A percentile compares a stretch with the other conserved stretches of the same genome.
These are phyloP conservation scores for Pterobdella sp. DNA, from an alignment of 2,888 invertebrate species.

Conservation along the genomic window DNA sequence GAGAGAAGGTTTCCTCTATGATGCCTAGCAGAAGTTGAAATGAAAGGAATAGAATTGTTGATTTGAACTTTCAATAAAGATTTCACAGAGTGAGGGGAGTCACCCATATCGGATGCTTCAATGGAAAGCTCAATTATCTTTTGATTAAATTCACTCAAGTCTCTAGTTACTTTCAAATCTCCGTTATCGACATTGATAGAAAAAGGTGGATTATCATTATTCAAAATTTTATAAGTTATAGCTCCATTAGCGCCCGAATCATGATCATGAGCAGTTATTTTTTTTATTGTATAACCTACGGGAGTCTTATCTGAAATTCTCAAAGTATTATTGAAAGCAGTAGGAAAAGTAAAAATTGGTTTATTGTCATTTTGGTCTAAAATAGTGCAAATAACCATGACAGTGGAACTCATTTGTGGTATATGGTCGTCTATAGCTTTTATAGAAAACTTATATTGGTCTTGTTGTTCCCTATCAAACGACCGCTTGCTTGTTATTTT, in stretches of 20 bases:
- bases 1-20: constrained; percentile 20
- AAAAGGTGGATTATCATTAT: constrained; percentile 14
- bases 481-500: constrained; percentile 28
- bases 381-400: constrained; percentile 32
- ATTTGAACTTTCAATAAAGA: constrained; percentile 31
- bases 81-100: constrained; percentile 7
- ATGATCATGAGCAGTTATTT: constrained; percentile 31
- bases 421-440: constrained; percentile 27
- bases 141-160: constrained; percentile 21
- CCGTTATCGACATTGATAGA: constrained; percentile 23
- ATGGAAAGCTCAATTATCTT: constrained; percentile 26
- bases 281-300: constrained; percentile 32
- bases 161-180: constrained; percentile 15
- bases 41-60: constrained; percentile 30
- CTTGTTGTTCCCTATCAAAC: constrained; percentile 34
- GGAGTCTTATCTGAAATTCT: constrained; percentile 32
- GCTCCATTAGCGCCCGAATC: constrained; percentile 32
- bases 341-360: constrained; percentile 33
- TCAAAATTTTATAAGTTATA: constrained; percentile 23
- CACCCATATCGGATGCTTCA: constrained; percentile 28
- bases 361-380: constrained; percentile 35
- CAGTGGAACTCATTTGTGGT: constrained; percentile 29
- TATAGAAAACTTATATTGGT: constrained; percentile 30
- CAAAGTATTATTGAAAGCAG: constrained; percentile 32
- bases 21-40: background rate